Evolutionary conservation across 1,140 invertebrate species (phyloP).

Genomic region (Phocides pigmalion): DNA sequence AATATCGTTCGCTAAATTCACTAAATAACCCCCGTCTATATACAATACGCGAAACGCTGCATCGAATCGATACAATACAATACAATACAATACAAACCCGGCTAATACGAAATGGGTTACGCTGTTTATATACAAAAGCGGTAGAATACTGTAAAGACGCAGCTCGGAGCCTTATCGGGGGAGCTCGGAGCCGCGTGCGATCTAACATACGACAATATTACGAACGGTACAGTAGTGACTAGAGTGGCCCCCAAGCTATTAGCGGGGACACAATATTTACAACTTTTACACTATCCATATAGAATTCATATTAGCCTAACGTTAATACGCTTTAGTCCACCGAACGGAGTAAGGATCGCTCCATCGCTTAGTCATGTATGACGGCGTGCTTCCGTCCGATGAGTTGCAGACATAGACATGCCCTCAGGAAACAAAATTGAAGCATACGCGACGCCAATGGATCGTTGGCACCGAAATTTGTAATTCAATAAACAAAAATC

Average conservation of each 20-base stretch:
- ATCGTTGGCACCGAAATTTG: constrained; percentile 54
- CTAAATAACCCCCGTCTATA: constrained; percentile 46
- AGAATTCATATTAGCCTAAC: constrained; percentile 68
- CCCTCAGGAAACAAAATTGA: constrained; percentile 50
- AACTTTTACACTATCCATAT: constrained; percentile 58
- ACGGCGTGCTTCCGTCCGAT: not conserved
- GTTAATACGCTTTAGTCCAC: constrained; percentile 34
- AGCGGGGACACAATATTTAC: constrained; percentile 62
- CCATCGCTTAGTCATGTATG: not conserved
- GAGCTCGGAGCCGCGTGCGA: constrained; percentile 29
- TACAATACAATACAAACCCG: constrained; percentile 6
- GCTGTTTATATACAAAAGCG: constrained; percentile 69
- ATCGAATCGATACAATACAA: constrained; percentile 6
- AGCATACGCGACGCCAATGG: constrained; percentile 39
- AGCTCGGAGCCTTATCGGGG: constrained; percentile 49
- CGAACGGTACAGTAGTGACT: constrained; percentile 72
- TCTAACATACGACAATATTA: constrained; percentile 42
- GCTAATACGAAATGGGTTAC: not conserved
- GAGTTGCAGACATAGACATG: constrained; percentile 32
- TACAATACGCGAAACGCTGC: constrained; percentile 11
- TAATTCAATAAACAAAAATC: constrained; percentile 54
- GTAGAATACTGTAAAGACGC: constrained; percentile 60
- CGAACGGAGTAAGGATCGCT: not conserved
- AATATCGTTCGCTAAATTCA: constrained; percentile 57
- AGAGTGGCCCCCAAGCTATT: constrained; percentile 61